Percentiles rank a stretch among this genome's conserved stretches.
phyloP scores from a whole-genome alignment of 1,140 invertebrate genomes.

The Drosophila ananassae region DNA sequence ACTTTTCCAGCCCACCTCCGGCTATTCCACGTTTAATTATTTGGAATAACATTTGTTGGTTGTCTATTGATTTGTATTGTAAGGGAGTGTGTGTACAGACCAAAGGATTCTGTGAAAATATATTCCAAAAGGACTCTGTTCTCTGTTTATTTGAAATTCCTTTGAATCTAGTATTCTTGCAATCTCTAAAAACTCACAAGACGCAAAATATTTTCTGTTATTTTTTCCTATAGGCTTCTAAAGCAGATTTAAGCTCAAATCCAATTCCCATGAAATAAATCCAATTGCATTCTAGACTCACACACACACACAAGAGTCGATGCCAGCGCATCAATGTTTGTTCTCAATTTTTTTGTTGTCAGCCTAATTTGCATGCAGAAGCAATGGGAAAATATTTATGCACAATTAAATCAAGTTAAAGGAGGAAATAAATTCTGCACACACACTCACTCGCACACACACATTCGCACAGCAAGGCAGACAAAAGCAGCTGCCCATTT shows the following conservation, averaged over 20 bases:
- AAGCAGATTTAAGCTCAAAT: neutral
- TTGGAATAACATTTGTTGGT: conserved; percentile 8
- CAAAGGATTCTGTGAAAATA: too few relatives aligned
- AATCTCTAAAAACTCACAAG: neutral
- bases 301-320: too few relatives aligned
- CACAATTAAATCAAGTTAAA: conserved; percentile 78
- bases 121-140: too few relatives aligned
- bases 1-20: conserved; percentile 9
- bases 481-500: conserved; percentile 55
- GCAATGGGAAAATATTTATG: conserved; percentile 76
- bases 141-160: too few relatives aligned
- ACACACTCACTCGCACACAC: neutral
- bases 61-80: neutral
- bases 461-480: conserved; percentile 1
- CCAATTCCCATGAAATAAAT: conserved; percentile 35
- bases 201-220: neutral
- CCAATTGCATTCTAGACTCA: conserved; percentile 30
- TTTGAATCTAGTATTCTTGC: neutral
- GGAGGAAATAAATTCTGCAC: conserved; percentile 62
- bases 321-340: conserved; percentile 24
- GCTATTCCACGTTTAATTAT: conserved; percentile 1
- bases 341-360: conserved; percentile 9
- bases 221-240: too few relatives aligned
- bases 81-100: neutral
- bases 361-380: conserved; percentile 69